Evolutionary conservation across 2,797 vertebrate genomes (phyloP).

Genomic region (Anableps anableps): DNA sequence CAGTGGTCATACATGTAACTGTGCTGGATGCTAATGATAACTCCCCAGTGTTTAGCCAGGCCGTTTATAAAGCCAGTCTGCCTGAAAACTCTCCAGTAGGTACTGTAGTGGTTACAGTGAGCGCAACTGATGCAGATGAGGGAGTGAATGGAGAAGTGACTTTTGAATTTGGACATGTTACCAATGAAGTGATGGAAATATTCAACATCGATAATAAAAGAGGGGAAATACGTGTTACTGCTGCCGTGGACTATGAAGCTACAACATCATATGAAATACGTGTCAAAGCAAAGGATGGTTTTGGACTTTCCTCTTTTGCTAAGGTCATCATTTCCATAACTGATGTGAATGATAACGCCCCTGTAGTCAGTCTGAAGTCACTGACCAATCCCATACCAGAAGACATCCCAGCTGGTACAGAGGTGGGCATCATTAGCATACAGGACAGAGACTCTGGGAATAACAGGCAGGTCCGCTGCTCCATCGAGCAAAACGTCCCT

Average conservation of each 20-base stretch:
- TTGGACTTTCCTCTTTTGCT: slow-evolving; percentile 29
- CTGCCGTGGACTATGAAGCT: slow-evolving; percentile 49
- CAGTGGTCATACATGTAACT: slow-evolving; percentile 55
- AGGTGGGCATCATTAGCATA: too few species aligned
- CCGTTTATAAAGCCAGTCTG: slow-evolving; percentile 72
- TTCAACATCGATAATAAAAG: slow-evolving; percentile 44
- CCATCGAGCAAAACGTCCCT: too few species aligned
- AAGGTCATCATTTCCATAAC: slow-evolving; percentile 61
- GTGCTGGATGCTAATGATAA: slow-evolving; percentile 81
- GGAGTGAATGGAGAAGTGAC: slow-evolving; percentile 74
- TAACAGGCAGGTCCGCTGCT: too few species aligned
- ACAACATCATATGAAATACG: slow-evolving; percentile 39
- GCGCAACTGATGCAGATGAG: slow-evolving; percentile 74
- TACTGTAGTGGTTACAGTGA: slow-evolving; percentile 42
- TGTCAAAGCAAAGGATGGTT: slow-evolving; percentile 55
- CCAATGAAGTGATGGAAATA: slow-evolving; percentile 3
- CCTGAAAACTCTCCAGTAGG: slow-evolving; percentile 25
- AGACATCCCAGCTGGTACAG: too few species aligned
- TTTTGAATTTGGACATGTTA: slow-evolving; percentile 57
- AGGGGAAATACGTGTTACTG: slow-evolving; percentile 43
- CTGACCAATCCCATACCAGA: slow-evolving; percentile 45
- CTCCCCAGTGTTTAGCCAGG: slow-evolving; percentile 74
- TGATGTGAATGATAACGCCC: slow-evolving; percentile 79
- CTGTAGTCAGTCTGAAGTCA: slow-evolving; percentile 56
- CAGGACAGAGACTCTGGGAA: too few species aligned